phyloP scores from a whole-genome alignment of 2,113 vertebrate species.

The Oreocharis arfaki region DNA sequence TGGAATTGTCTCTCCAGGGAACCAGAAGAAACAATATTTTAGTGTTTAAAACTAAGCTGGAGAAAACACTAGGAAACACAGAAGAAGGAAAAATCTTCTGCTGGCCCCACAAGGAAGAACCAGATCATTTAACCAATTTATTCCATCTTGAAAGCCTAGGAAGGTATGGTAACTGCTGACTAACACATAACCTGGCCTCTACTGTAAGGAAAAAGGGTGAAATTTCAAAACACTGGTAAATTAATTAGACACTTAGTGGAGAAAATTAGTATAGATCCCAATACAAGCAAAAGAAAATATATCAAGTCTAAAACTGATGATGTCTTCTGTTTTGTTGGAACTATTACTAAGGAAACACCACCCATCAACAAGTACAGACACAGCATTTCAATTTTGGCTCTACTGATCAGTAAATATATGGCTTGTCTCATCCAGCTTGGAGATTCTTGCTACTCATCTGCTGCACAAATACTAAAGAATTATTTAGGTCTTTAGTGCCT shows the following conservation, averaged over 20 bases:
- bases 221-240: not conserved
- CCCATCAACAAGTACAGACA: not conserved
- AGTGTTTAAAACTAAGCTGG: not conserved
- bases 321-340: not conserved
- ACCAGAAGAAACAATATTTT: not conserved
- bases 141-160: not conserved
- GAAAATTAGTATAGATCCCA: not conserved
- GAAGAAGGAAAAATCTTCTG: conserved; percentile 14
- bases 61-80: conserved; percentile 31
- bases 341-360: not conserved
- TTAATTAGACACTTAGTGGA: not conserved
- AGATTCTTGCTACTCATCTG: not conserved
- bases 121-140: not conserved
- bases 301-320: not conserved
- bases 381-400: not conserved
- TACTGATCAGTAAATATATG: not conserved
- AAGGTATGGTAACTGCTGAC: not conserved
- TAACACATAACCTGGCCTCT: not conserved
- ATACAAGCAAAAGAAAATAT: not conserved
- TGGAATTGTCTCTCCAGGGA: not conserved
- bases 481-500: not conserved
- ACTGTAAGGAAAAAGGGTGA: not conserved
- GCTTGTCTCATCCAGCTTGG: not conserved
- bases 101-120: not conserved
- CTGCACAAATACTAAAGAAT: not conserved